A percentile compares a stretch with the other conserved stretches of the same genome.
Conservation (phyloP, 2,888 invertebrate genomes). For the Cheilosia scutellata region DNA sequence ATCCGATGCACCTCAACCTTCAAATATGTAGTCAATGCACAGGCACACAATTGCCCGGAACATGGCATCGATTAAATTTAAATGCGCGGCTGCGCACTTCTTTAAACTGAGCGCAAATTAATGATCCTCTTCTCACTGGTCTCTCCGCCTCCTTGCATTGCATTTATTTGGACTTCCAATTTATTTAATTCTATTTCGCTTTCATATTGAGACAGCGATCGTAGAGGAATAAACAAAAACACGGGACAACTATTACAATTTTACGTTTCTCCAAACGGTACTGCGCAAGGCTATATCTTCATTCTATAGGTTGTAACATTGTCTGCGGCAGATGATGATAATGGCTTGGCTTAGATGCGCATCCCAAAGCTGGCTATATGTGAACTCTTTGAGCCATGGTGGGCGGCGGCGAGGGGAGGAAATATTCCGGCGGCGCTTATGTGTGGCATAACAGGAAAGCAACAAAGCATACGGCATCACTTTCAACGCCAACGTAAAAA, state of each 20-base stretch:
- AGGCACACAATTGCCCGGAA: slow-evolving; percentile 28
- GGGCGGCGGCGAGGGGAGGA: background rate
- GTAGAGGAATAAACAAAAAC: background rate
- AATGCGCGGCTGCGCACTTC: slow-evolving; percentile 59
- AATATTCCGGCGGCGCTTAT: slow-evolving; percentile 70
- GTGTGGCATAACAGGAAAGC: slow-evolving; percentile 13
- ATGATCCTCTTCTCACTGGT: slow-evolving; percentile 23
- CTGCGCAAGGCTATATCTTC: slow-evolving; percentile 28
- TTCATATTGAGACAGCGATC: slow-evolving; percentile 40
- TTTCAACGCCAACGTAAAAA: slow-evolving; percentile 74
- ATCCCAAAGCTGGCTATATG: slow-evolving; percentile 2
- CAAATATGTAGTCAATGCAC: background rate
- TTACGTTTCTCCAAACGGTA: slow-evolving; percentile 41
- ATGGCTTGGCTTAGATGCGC: slow-evolving; percentile 6
- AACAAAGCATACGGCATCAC: slow-evolving; percentile 61
- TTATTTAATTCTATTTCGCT: slow-evolving; percentile 52
- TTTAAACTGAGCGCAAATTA: slow-evolving; percentile 55
- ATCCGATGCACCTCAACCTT: slow-evolving; percentile 11
- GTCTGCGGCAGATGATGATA: slow-evolving; percentile 34
- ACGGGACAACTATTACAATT: slow-evolving; percentile 36
- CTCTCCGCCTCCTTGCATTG: slow-evolving; percentile 8
- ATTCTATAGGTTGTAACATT: slow-evolving; percentile 21
- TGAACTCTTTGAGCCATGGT: slow-evolving; percentile 8
- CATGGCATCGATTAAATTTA: slow-evolving; percentile 61
- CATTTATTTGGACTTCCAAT: slow-evolving; percentile 24